Evolutionary conservation across 2,888 invertebrate genomes (phyloP).

Genomic region (Ypsolopha scabrella): DNA sequence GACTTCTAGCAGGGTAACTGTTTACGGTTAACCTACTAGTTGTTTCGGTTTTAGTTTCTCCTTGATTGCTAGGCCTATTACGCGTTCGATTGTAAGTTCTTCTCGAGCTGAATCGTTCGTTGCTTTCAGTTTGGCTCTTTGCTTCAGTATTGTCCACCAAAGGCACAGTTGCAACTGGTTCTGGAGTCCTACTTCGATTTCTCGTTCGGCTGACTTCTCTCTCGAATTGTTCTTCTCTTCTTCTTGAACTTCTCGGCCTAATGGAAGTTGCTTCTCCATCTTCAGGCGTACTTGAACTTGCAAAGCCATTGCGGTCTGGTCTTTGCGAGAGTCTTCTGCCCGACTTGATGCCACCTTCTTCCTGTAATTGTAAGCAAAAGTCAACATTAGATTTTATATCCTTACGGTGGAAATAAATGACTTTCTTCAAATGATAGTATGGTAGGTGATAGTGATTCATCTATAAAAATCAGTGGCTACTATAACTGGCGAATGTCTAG

Average conservation of each 20-base stretch:
- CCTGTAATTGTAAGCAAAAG: slow-evolving; percentile 29
- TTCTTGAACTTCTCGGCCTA: slow-evolving; percentile 37
- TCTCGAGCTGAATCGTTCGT: slow-evolving; percentile 52
- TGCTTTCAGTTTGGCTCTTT: slow-evolving; percentile 24
- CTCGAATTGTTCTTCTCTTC: slow-evolving; percentile 29
- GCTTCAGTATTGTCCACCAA: slow-evolving; percentile 11
- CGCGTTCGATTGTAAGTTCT: slow-evolving; percentile 44
- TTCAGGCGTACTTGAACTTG: slow-evolving; percentile 25
- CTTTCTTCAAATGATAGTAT: no score
- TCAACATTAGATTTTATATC: no score
- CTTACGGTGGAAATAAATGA: no score
- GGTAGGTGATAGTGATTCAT: no score
- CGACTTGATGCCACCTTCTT: slow-evolving; percentile 34
- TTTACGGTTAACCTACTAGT: slow-evolving; percentile 20
- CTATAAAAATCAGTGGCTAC: no score
- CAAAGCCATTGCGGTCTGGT: slow-evolving; percentile 23
- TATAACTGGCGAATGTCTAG: no score
- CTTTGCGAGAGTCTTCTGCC: slow-evolving; percentile 37
- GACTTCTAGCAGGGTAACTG: slow-evolving; percentile 23
- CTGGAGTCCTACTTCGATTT: slow-evolving; percentile 31
- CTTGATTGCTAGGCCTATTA: slow-evolving; percentile 27
- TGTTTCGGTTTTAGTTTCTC: slow-evolving; percentile 19
- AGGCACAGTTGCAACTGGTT: background rate
- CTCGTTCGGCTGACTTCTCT: slow-evolving; percentile 20
- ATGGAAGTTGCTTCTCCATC: slow-evolving; percentile 27